phyloP scores from a whole-genome alignment of 2,113 vertebrate species.

The Sus scrofa region T2T-Sscrofa CM000824.6:159631501-159632000 shows the following conservation, averaged over 20 bases:
- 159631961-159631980: constrained; percentile 4
- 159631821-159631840: not conserved
- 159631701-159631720: not conserved
- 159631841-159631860: not conserved
- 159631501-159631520: not conserved
- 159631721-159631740: not conserved
- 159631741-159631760: not conserved
- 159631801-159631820: not conserved
- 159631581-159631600: constrained; percentile 16
- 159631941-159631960: constrained; percentile 21
- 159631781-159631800: not conserved
- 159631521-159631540: not conserved
- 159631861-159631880: not conserved
- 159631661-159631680: not conserved
- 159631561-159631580: not conserved
- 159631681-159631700: not conserved
- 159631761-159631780: not conserved
- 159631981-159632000: constrained; percentile 41
- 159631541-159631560: not conserved
- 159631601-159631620: constrained; percentile 52
- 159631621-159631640: not conserved
- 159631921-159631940: constrained; percentile 10
- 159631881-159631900: not conserved
- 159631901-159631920: not conserved
- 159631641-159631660: not conserved